Evolutionary conservation across 2,113 vertebrate species (phyloP).

Genomic region (Hippocampus guttulatus): DNA sequence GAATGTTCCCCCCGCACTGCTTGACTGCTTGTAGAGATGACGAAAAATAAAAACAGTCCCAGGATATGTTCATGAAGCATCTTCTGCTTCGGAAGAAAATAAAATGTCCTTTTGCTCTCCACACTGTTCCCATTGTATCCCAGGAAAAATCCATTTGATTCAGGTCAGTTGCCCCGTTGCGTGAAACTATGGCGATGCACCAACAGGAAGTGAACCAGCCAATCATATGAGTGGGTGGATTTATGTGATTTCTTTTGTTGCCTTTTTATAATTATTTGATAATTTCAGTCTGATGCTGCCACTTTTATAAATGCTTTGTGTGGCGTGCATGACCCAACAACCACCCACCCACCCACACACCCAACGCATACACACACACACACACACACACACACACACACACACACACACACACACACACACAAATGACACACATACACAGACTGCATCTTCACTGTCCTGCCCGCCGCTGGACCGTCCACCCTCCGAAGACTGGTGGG

Average conservation of each 20-base stretch:
- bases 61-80: not conserved
- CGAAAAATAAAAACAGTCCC: not conserved
- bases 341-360: constrained; percentile 3
- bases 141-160: constrained; percentile 40
- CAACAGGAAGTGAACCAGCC: constrained; percentile 58
- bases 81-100: not conserved
- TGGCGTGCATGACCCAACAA: constrained; percentile 51
- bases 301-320: constrained; percentile 60
- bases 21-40: not conserved
- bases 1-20: not conserved
- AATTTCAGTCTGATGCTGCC: constrained; percentile 24
- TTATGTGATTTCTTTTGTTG: constrained; percentile 17
- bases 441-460: constrained; percentile 14
- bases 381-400: constrained; percentile 15
- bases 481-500: constrained; percentile 67
- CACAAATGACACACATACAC: constrained; percentile 13
- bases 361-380: constrained; percentile 8
- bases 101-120: not conserved
- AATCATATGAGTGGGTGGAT: constrained; percentile 48
- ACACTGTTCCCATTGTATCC: not conserved
- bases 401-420: constrained; percentile 15
- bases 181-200: constrained; percentile 62
- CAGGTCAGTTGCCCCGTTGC: constrained; percentile 51
- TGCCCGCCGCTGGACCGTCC: constrained; percentile 35
- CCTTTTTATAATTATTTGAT: constrained; percentile 1